phyloP scores from a whole-genome alignment of 2,113 vertebrate genomes.

The Apistogramma diplotaenia region DNA sequence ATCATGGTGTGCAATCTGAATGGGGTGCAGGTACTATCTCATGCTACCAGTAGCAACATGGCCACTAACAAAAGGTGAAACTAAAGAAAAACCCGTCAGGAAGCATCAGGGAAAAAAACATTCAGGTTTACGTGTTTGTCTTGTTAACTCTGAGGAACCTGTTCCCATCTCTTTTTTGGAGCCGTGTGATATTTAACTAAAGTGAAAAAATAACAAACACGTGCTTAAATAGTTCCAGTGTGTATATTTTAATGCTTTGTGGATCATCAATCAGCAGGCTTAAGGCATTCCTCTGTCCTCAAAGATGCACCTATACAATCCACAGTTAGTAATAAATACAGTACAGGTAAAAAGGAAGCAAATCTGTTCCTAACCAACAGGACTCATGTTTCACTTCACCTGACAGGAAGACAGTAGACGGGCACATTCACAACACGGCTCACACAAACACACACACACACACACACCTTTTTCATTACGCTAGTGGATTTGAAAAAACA shows the following conservation, averaged over 20 bases:
- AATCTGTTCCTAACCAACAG: constrained; percentile 33
- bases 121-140: background rate
- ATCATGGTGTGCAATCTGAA: background rate
- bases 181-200: background rate
- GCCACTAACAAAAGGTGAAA: background rate
- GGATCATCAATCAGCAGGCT: constrained; percentile 72
- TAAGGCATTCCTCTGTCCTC: constrained; percentile 66
- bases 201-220: background rate
- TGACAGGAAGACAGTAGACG: constrained; percentile 37
- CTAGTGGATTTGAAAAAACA: background rate
- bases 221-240: constrained; percentile 73
- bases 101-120: background rate
- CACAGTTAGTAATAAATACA: constrained; percentile 69
- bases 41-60: accelerated
- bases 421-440: constrained; percentile 25
- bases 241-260: constrained; percentile 65
- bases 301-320: constrained; percentile 50
- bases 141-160: background rate
- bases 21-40: background rate
- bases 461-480: constrained; percentile 1
- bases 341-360: constrained; percentile 54
- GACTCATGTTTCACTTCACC: constrained; percentile 27
- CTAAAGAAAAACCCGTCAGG: too few species aligned
- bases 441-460: constrained; percentile 9
- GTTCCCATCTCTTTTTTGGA: background rate